Percentiles rank a stretch among this genome's conserved stretches.
Evolutionary conservation across 2,797 vertebrate species (phyloP).

Genomic region (Tragelaphus eurycerus): DNA sequence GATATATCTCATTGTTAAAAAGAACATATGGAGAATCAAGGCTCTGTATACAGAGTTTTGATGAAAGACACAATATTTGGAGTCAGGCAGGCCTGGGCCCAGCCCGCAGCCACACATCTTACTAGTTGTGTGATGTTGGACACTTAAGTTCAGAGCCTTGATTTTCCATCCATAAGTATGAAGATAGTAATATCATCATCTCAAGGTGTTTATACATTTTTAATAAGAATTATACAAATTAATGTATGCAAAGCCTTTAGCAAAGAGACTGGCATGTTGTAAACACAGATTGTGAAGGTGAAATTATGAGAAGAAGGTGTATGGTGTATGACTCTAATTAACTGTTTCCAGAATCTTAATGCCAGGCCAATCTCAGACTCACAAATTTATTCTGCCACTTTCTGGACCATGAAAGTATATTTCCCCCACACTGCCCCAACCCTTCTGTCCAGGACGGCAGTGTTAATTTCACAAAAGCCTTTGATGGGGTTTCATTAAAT

Average conservation of each 20-base stretch:
- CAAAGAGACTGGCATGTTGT: background rate
- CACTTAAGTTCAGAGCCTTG: background rate
- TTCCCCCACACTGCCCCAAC: background rate
- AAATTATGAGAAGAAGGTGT: background rate
- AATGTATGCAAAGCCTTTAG: background rate
- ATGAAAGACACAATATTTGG: background rate
- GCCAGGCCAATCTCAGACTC: background rate
- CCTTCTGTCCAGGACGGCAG: background rate
- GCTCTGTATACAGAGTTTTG: background rate
- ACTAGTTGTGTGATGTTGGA: background rate
- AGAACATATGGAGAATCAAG: background rate
- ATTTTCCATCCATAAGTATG: background rate
- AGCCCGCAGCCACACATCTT: background rate
- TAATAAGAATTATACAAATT: background rate
- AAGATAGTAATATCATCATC: background rate
- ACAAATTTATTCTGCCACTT: background rate
- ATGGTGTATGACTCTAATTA: background rate
- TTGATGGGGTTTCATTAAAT: background rate
- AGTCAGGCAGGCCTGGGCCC: background rate
- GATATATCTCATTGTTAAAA: background rate
- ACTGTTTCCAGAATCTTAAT: background rate
- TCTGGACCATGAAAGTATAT: background rate
- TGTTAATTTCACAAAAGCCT: background rate
- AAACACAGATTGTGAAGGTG: background rate
- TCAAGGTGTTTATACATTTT: background rate